These are phyloP conservation scores for Symphodus melops DNA, from an alignment of 2,113 vertebrate genomes.

Conservation along the genomic window DNA sequence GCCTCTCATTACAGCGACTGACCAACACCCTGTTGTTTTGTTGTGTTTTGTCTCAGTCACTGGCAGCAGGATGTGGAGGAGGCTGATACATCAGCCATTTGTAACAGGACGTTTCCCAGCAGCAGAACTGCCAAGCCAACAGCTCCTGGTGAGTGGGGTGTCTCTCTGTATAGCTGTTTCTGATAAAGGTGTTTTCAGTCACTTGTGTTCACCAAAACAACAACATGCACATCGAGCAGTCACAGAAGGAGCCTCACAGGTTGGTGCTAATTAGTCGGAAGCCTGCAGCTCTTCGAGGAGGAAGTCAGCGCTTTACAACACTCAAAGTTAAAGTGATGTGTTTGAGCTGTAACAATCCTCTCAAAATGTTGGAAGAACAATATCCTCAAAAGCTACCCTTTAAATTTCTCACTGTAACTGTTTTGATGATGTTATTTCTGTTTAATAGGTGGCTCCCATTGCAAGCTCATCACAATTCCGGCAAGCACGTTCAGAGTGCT, in stretches of 20 bases:
- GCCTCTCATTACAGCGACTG: conserved; percentile 46
- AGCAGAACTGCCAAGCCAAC: conserved; percentile 51
- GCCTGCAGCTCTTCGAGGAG: too few species aligned
- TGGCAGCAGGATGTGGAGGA: conserved; percentile 92
- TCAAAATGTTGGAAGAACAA: too few species aligned
- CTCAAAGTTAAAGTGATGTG: too few species aligned
- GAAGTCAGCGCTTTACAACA: too few species aligned
- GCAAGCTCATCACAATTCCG: conserved; percentile 83
- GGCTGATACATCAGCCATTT: conserved; percentile 79
- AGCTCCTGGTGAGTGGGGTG: conserved; percentile 79
- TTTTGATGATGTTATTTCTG: neutral
- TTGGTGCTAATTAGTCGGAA: too few species aligned
- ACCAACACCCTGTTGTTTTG: conserved; percentile 40
- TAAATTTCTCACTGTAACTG: neutral
- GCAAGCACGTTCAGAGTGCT: conserved; percentile 86
- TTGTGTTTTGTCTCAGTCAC: conserved; percentile 74
- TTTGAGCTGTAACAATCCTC: too few species aligned
- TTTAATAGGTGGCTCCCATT: conserved; percentile 69
- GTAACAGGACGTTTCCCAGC: conserved; percentile 69
- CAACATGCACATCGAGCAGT: conserved; percentile 3
- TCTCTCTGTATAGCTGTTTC: conserved; percentile 9
- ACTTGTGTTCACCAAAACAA: neutral
- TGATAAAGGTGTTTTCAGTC: conserved; percentile 36
- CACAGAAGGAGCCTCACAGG: too few species aligned
- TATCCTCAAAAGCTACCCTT: too few species aligned